Percentiles rank a stretch among this genome's conserved stretches.
Conservation (phyloP, 1,140 invertebrate genomes). For the Trypoxylus dichotomus region DNA sequence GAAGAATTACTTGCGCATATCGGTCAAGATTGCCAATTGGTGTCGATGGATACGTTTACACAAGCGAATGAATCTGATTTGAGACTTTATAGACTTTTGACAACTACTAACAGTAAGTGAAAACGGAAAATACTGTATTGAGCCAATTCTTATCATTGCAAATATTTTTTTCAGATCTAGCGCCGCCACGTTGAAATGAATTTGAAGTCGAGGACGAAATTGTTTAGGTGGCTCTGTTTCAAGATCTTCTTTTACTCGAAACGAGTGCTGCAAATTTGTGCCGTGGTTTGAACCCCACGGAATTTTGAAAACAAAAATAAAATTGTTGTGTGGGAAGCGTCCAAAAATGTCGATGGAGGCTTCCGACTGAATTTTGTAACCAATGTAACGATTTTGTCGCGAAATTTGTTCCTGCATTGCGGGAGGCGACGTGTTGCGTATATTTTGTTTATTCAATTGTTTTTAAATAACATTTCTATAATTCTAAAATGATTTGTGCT, state of each 20-base stretch:
- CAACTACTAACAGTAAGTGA: slow-evolving; percentile 44
- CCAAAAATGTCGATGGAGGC: background rate
- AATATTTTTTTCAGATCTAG: slow-evolving; percentile 38
- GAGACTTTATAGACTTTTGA: slow-evolving; percentile 45
- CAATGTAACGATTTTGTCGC: slow-evolving; percentile 2
- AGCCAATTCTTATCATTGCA: too few species aligned
- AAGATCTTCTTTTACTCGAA: slow-evolving; percentile 20
- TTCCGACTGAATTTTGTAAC: slow-evolving; percentile 15
- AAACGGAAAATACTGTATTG: too few species aligned
- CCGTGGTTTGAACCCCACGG: slow-evolving; percentile 29
- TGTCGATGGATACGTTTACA: slow-evolving; percentile 39
- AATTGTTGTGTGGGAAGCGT: slow-evolving; percentile 12
- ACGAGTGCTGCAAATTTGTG: slow-evolving; percentile 19
- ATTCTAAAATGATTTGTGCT: background rate
- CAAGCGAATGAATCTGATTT: slow-evolving; percentile 38
- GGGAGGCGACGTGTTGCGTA: background rate
- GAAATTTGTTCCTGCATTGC: background rate
- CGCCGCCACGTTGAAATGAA: slow-evolving; percentile 45
- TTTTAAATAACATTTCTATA: background rate
- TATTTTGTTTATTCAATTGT: background rate
- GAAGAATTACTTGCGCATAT: slow-evolving; percentile 37
- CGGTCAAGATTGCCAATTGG: slow-evolving; percentile 44
- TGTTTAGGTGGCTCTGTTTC: background rate
- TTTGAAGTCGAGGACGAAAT: background rate
- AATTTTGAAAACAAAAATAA: slow-evolving; percentile 19